A percentile compares a stretch with the other conserved stretches of the same genome.
Evolutionary conservation across 1,140 invertebrate genomes (phyloP).

Genomic region (Brachionus angularis): DNA sequence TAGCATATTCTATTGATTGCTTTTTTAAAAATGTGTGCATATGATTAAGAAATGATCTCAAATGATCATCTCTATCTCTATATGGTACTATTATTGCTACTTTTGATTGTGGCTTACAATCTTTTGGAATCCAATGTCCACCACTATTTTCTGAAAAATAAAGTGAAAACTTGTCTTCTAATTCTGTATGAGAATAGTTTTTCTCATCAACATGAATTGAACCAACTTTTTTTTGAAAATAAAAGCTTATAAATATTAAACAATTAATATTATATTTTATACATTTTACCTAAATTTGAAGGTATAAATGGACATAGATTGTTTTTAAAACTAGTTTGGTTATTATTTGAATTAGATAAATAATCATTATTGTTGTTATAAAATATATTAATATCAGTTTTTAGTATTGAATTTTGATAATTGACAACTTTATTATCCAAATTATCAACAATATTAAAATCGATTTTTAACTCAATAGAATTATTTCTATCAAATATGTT

Average conservation of each 20-base stretch:
- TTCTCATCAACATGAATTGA: background rate
- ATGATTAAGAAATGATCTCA: slow-evolving; percentile 51
- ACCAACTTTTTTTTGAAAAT: too few species aligned
- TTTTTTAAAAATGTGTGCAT: slow-evolving; percentile 53
- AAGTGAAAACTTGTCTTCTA: background rate
- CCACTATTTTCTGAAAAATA: slow-evolving; percentile 57
- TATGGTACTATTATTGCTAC: slow-evolving; percentile 59
- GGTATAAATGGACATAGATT: slow-evolving; percentile 16
- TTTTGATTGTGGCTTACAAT: slow-evolving; percentile 68
- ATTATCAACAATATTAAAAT: too few species aligned
- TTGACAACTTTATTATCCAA: too few species aligned
- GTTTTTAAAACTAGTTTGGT: background rate
- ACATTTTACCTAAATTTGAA: background rate
- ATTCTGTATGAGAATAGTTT: background rate
- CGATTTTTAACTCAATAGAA: too few species aligned
- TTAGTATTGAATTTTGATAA: too few species aligned
- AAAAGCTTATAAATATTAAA: too few species aligned
- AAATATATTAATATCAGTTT: too few species aligned
- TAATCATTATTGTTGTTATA: too few species aligned
- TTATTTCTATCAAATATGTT: too few species aligned
- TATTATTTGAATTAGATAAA: background rate
- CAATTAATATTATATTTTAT: too few species aligned
- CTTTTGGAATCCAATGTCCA: slow-evolving; percentile 68
- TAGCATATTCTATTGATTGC: slow-evolving; percentile 53
- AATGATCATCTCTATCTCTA: slow-evolving; percentile 57